These are phyloP conservation scores for Zygogramma bicolorata DNA, from an alignment of 2,888 invertebrate species.

Conservation along the genomic window DNA sequence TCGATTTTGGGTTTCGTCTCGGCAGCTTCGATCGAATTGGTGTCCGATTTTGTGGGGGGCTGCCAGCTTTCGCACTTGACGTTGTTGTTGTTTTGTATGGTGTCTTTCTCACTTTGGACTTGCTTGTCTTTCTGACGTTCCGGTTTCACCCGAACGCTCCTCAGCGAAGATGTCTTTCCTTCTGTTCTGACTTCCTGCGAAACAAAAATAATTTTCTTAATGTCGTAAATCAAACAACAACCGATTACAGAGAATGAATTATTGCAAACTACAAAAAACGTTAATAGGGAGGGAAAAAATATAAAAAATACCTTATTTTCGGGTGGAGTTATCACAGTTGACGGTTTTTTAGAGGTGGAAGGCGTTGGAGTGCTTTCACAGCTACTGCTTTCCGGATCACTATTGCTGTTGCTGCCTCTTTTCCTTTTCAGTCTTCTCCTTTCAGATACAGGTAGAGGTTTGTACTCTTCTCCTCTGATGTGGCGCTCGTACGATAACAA, in stretches of 20 bases:
- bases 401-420: constrained; percentile 59
- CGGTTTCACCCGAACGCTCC: constrained; percentile 78
- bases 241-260: too few species aligned
- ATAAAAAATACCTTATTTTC: constrained; percentile 54
- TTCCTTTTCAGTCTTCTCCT: constrained; percentile 64
- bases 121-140: constrained; percentile 66
- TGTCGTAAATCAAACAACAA: too few species aligned
- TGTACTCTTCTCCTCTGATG: constrained; percentile 69
- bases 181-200: constrained; percentile 59
- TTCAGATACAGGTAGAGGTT: constrained; percentile 64
- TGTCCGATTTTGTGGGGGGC: constrained; percentile 43
- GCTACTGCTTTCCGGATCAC: constrained; percentile 60
- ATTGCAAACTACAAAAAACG: too few species aligned
- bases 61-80: constrained; percentile 42
- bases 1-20: constrained; percentile 43
- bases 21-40: constrained; percentile 30
- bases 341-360: constrained; percentile 45
- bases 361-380: constrained; percentile 58
- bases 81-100: constrained; percentile 44
- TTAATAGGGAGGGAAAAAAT: too few species aligned
- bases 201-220: constrained; percentile 12
- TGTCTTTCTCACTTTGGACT: constrained; percentile 47
- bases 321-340: constrained; percentile 45
- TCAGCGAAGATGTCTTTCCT: constrained; percentile 69
- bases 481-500: constrained; percentile 76